These are phyloP conservation scores for Tapera naevia DNA, from an alignment of 2,797 vertebrate species.

Conservation along the genomic window DNA sequence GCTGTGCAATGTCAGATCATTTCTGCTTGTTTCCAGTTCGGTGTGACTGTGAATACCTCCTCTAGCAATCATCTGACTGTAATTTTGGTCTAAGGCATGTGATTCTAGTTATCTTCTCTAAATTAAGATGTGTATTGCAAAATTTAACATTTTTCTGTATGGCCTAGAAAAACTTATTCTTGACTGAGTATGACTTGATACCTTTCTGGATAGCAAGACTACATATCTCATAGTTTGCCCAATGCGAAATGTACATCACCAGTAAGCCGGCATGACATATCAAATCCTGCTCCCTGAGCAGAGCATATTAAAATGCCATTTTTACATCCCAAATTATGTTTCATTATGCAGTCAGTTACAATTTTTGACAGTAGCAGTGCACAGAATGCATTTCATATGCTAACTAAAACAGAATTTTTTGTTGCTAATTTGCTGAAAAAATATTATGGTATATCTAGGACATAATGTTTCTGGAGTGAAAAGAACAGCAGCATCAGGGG, in stretches of 20 bases:
- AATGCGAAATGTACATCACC: conserved; percentile 13
- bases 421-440: conserved; percentile 47
- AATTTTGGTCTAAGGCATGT: background rate
- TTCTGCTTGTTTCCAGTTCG: background rate
- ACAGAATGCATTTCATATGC: conserved; percentile 55
- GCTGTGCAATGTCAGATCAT: background rate
- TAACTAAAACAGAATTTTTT: conserved; percentile 21
- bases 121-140: background rate
- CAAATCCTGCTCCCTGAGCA: conserved; percentile 11
- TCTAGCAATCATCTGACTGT: background rate
- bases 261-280: conserved; percentile 48
- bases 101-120: background rate
- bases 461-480: conserved; percentile 41
- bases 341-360: conserved; percentile 56
- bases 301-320: conserved; percentile 42
- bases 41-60: background rate
- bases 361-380: conserved; percentile 45
- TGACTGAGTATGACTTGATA: conserved; percentile 27
- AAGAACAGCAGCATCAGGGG: conserved; percentile 10
- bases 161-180: background rate
- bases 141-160: background rate
- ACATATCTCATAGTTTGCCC: conserved; percentile 6
- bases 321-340: conserved; percentile 51
- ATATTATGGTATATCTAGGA: conserved; percentile 45
- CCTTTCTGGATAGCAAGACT: conserved; percentile 27